These are phyloP conservation scores for Ligdia adustata DNA, from an alignment of 2,888 invertebrate genomes.

Conservation along the genomic window DNA sequence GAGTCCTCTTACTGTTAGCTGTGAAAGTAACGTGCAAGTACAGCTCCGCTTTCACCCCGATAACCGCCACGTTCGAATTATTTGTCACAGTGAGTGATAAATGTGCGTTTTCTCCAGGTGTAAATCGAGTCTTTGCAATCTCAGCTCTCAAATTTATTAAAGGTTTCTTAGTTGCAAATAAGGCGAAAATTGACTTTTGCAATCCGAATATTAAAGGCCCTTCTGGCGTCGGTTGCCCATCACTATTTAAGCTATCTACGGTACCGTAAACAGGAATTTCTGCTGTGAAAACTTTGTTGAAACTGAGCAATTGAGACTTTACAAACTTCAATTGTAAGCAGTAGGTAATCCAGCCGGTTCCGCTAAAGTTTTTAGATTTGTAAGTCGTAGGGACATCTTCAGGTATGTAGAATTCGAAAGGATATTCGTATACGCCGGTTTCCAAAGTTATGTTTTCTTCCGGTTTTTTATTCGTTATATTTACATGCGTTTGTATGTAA, in stretches of 20 bases:
- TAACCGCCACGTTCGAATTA: neutral
- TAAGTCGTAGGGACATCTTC: slow-evolving; percentile 27
- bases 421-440: slow-evolving; percentile 14
- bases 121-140: slow-evolving; percentile 12
- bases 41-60: neutral
- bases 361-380: too few species aligned
- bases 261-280: slow-evolving; percentile 7
- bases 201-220: slow-evolving; percentile 23
- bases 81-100: neutral
- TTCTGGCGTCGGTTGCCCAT: slow-evolving; percentile 16
- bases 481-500: neutral
- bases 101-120: slow-evolving; percentile 12
- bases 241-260: neutral
- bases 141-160: neutral
- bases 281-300: slow-evolving; percentile 16
- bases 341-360: neutral
- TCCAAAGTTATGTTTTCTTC: neutral
- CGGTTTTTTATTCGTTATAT: slow-evolving; percentile 1
- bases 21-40: neutral
- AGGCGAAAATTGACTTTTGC: neutral
- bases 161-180: neutral
- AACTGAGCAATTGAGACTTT: slow-evolving; percentile 7
- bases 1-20: neutral
- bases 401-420: slow-evolving; percentile 31
- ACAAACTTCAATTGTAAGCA: neutral